Evolutionary conservation across 1,140 invertebrate genomes (phyloP), one percentile per base, ranked within the genome.

Genomic region (Nebria ingens): DNA sequence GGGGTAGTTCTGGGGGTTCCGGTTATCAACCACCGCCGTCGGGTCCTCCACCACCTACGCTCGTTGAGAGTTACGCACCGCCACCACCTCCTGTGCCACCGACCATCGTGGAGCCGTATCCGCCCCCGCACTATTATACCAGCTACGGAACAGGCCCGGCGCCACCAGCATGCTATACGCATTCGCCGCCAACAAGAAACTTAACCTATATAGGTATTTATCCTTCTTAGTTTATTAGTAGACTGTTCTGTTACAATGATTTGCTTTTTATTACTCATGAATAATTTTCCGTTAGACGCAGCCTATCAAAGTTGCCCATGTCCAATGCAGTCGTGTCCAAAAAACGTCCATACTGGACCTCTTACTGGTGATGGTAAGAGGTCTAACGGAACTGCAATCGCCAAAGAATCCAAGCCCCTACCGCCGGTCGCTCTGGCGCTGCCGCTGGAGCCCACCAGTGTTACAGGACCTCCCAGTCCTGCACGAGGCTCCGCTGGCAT

Each of bases 301-400:
- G 69, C 78, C 65, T 79, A 79, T 66, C 81, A 83, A 66, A 78
- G 80, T 74, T 90, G 87, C 74, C 86, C 86, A 64, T 90, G 87
- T 79, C 87, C 86, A 74, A 82, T 89, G 79, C 86, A 89, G 76
- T 82, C 87, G 77, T 91, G 86, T 91, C 87, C 88, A 92, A 92
- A 91, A 92, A 92, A 92, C 88, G 88, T 86, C 84, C 86, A 83
- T 91, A 89, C 88, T 91, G 88, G 89, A 82, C 88, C 88, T 86
- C 88, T 87, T 91, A 90, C 87, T 90, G 87, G 88, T 89, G 78
- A 77, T 76, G 80, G 79, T 81, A 82, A 82, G 80, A 82, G 72
- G 78, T 81, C 76, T 76, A 75, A 68, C 61, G 59, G 63, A 54
- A 68, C 69, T 49, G 61, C 65, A 60, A 68, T 71, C 64, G 67